A percentile compares a stretch with the other conserved stretches of the same genome.
Evolutionary conservation across 1,140 invertebrate species (phyloP).

Genomic region (Lepidurus arcticus): DNA sequence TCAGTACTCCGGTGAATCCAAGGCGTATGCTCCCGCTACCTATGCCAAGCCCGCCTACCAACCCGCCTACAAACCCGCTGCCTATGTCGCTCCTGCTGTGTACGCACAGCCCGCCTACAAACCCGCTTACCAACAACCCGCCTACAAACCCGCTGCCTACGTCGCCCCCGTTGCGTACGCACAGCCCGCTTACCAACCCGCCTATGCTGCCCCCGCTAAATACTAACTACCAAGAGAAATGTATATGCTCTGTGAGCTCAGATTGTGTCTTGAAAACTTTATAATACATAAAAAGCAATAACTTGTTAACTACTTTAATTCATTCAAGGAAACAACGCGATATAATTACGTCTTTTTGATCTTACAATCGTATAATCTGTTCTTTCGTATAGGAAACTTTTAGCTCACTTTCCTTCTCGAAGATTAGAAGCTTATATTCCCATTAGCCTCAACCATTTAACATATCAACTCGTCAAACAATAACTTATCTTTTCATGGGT

Average conservation of each 20-base stretch:
- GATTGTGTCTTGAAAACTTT: neutral
- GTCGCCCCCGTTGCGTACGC: neutral
- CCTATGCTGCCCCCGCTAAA: neutral
- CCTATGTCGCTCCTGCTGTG: neutral
- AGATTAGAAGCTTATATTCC: no score
- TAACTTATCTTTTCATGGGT: no score
- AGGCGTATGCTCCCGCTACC: conserved; percentile 13
- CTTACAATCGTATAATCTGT: no score
- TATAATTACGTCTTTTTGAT: neutral
- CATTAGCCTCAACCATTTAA: no score
- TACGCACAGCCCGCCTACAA: conserved; percentile 1
- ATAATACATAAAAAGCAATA: neutral
- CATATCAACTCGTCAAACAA: no score
- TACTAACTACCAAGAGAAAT: neutral
- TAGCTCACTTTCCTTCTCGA: no score
- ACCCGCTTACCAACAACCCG: conserved; percentile 3
- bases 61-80: conserved; percentile 4
- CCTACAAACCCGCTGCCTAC: conserved; percentile 3
- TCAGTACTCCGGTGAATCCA: conserved; percentile 24
- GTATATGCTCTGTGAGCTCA: neutral
- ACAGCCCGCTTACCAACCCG: neutral
- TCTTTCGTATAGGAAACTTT: no score
- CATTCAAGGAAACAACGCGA: neutral
- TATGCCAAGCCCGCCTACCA: neutral
- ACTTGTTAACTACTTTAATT: neutral